phyloP scores from a whole-genome alignment of 2,113 vertebrate species.

The Rhegmatorhina hoffmannsi region DNA sequence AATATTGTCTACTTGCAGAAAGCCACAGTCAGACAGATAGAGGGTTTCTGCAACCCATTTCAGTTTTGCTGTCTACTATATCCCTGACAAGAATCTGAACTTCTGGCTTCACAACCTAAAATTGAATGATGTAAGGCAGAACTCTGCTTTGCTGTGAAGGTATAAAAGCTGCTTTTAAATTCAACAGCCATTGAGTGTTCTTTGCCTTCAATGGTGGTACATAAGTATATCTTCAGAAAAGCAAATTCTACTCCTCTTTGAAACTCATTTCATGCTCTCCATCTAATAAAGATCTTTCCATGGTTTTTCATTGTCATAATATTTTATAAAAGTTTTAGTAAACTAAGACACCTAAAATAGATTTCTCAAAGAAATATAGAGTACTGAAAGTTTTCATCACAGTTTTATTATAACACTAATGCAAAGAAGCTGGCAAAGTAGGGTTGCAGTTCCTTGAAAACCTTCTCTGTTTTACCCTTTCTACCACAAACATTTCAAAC shows the following conservation, averaged over 20 bases:
- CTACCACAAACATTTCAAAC: background rate
- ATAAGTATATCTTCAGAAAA: background rate
- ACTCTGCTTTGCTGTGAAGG: background rate
- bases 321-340: constrained; percentile 6
- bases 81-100: background rate
- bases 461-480: background rate
- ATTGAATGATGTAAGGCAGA: background rate
- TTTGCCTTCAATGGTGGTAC: background rate
- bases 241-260: background rate
- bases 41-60: background rate
- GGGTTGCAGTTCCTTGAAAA: background rate
- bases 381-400: background rate
- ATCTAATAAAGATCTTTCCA: background rate
- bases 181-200: background rate
- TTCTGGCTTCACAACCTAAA: background rate
- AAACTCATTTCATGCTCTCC: background rate
- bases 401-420: background rate
- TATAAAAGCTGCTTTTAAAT: background rate
- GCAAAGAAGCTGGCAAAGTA: background rate
- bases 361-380: background rate
- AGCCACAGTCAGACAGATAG: background rate
- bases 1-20: background rate
- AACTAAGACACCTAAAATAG: constrained; percentile 8
- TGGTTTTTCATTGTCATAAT: background rate
- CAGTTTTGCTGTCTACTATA: background rate